Evolutionary conservation across 1,140 invertebrate species (phyloP), one percentile per base, ranked within the genome.

Genomic region (Teleopsis dalmanni): DNA sequence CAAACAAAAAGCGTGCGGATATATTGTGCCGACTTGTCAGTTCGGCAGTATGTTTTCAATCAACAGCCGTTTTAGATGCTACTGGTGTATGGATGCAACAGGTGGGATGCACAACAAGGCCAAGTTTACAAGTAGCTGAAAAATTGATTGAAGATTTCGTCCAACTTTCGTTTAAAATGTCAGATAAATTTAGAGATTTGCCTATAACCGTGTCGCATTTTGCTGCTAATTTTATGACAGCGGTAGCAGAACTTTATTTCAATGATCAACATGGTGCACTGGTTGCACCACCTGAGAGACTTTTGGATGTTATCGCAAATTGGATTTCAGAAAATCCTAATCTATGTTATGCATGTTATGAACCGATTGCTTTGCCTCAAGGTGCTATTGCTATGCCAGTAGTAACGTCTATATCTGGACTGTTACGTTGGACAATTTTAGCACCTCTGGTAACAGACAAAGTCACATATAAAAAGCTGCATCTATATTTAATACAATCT

Each of bases 81-180:
- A 81, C 87, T 18, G 87, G 86, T 49, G 84, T 87, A n/a, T 87
- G 86, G 83, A 80, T 90, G 70, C 87, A 90, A 68, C 87, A 89
- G 61, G 75, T 86, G 47, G 83, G 85, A 9, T 87, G 85, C 44
- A 85, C 84, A n/a, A 87, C 85, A 0, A 19, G 71, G 0, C 77
- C 81, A 23, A 84, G 83, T 37, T 72, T 86, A 5, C 80, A 81
- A 62, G 72, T 90, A 6, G 85, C 84, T 1, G 79, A 82, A 52
- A 82, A 81, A 51, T 71, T 91, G 27, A 79, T 89, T n/a, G 77
- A 81, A 48, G 87, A 91, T 64, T 88, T 88, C 60, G 85, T 89
- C 57, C 77, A 81, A 31, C 74, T 87, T 42, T 78, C 83, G 29
- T 81, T 82, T 7, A 78, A 77, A 50, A 79, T 81, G 19, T 76